Evolutionary conservation across 2,113 vertebrate genomes (phyloP).

Genomic region (Otis tarda): DNA sequence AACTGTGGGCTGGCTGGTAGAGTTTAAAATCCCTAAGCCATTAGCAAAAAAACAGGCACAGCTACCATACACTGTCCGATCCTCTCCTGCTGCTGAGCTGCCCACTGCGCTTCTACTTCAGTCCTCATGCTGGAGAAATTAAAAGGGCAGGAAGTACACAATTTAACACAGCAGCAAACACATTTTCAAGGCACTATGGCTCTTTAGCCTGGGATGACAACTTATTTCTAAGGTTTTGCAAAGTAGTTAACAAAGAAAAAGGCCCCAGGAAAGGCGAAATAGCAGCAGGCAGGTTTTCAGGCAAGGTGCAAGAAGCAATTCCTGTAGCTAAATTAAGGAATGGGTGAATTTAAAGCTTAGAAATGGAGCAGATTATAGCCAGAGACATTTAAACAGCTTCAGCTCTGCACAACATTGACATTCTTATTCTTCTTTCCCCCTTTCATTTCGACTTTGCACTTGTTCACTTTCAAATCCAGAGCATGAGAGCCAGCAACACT

Average conservation of each 20-base stretch:
- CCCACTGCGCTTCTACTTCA: background rate
- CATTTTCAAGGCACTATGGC: background rate
- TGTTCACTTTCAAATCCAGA: background rate
- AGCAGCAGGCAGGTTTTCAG: background rate
- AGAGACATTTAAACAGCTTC: background rate
- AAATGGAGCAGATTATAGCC: background rate
- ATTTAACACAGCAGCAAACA: conserved; percentile 56
- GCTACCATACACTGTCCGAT: background rate
- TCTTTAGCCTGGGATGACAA: background rate
- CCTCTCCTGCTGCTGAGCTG: background rate
- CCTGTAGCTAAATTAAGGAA: background rate
- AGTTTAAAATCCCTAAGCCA: background rate
- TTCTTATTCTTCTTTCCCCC: background rate
- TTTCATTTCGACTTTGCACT: background rate
- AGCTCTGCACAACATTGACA: background rate
- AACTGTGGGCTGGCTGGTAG: background rate
- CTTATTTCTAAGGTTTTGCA: background rate
- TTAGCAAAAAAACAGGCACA: background rate
- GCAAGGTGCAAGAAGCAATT: background rate
- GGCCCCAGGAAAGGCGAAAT: background rate
- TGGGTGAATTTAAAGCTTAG: background rate
- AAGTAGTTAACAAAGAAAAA: conserved; percentile 1
- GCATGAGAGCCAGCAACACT: background rate
- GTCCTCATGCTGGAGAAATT: background rate
- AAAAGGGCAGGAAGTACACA: background rate